These are phyloP conservation scores for Brienomyrus brachyistius DNA, from an alignment of 2,113 vertebrate genomes.

Conservation along the genomic window DNA sequence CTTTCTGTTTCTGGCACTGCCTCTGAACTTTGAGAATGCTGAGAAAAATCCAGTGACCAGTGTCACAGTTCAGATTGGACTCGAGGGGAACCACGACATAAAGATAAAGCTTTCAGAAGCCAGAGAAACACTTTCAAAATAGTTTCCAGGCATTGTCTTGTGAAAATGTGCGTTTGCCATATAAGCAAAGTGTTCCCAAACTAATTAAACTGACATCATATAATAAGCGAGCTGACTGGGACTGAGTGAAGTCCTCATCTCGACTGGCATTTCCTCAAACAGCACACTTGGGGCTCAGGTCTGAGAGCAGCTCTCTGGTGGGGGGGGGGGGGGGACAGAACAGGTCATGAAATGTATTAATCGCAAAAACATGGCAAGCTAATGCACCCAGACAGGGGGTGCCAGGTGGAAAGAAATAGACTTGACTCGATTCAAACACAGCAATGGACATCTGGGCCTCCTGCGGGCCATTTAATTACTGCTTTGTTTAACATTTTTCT, in stretches of 20 bases:
- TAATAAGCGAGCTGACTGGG: background rate
- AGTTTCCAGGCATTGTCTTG: background rate
- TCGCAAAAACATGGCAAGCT: background rate
- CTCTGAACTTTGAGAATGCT: background rate
- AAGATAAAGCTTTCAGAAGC: background rate
- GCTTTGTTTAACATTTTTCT: background rate
- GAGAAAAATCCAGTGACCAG: background rate
- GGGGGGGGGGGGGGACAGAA: background rate
- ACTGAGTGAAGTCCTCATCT: background rate
- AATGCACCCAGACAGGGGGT: background rate
- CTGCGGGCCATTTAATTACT: background rate
- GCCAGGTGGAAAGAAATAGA: background rate
- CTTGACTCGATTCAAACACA: background rate
- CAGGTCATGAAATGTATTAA: background rate
- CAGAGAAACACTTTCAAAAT: background rate
- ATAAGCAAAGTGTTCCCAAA: background rate
- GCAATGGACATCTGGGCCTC: background rate
- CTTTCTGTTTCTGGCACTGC: background rate
- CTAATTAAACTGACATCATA: background rate
- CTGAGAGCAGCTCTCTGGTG: background rate
- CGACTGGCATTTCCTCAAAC: background rate
- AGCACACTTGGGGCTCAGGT: background rate
- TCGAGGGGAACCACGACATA: background rate
- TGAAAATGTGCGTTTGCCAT: background rate
- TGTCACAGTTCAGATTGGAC: background rate